Evolutionary conservation across 2,888 invertebrate species (phyloP).

Genomic region (Lacanobia wlatinum): DNA sequence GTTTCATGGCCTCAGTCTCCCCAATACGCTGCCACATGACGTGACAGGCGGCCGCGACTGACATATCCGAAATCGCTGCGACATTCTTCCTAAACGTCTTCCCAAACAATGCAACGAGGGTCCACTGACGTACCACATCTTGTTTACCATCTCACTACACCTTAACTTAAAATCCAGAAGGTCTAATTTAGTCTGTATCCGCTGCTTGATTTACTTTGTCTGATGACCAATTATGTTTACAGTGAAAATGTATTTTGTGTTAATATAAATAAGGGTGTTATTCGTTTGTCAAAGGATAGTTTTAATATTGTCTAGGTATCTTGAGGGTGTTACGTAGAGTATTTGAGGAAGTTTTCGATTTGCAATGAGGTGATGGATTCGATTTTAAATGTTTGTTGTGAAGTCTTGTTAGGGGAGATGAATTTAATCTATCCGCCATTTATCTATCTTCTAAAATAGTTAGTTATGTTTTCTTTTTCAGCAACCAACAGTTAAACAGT

Average conservation of each 20-base stretch:
- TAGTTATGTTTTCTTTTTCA: neutral
- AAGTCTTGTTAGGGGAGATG: slow-evolving; percentile 67
- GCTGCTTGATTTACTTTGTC: slow-evolving; percentile 36
- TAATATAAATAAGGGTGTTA: slow-evolving; percentile 59
- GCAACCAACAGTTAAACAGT: too few species aligned
- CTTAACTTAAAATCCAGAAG: neutral
- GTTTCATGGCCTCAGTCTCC: slow-evolving; percentile 71
- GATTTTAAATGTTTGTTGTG: slow-evolving; percentile 83
- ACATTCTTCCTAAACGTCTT: slow-evolving; percentile 86
- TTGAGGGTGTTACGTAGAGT: slow-evolving; percentile 68
- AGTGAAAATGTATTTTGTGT: slow-evolving; percentile 55
- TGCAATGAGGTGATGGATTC: slow-evolving; percentile 80
- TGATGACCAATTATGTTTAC: slow-evolving; percentile 42
- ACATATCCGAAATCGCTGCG: slow-evolving; percentile 88
- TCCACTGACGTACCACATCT: slow-evolving; percentile 64
- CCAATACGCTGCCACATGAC: slow-evolving; percentile 76
- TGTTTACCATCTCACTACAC: slow-evolving; percentile 1
- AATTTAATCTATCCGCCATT: slow-evolving; percentile 24
- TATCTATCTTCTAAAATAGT: slow-evolving; percentile 18
- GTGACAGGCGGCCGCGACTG: slow-evolving; percentile 85
- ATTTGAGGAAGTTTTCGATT: slow-evolving; percentile 76
- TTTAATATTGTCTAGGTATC: slow-evolving; percentile 43
- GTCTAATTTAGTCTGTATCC: slow-evolving; percentile 15
- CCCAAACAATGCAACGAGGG: slow-evolving; percentile 82
- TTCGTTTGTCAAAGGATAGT: slow-evolving; percentile 56